These are phyloP conservation scores for Melanotaenia pygmaea DNA, from an alignment of 2,797 vertebrate species.

Conservation along the genomic window DNA sequence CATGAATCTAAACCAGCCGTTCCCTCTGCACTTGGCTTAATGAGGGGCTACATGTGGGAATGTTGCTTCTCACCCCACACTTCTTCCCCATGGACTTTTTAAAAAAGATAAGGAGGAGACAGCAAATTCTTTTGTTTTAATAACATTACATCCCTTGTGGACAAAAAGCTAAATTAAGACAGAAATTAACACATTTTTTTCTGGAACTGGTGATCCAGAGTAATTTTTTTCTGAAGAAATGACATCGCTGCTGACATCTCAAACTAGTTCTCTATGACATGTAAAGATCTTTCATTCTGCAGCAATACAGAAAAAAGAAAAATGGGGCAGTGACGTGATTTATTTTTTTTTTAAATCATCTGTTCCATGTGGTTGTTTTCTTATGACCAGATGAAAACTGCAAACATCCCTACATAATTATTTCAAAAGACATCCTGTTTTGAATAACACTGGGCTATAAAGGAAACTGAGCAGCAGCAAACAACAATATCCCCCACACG, in stretches of 20 bases:
- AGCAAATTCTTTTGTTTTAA: slow-evolving; percentile 28
- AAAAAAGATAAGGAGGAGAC: slow-evolving; percentile 32
- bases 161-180: slow-evolving; percentile 17
- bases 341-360: slow-evolving; percentile 63
- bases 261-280: slow-evolving; percentile 32
- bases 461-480: slow-evolving; percentile 64
- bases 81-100: slow-evolving; percentile 54
- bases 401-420: slow-evolving; percentile 77
- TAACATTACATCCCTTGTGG: slow-evolving; percentile 16
- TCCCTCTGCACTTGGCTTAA: slow-evolving; percentile 63
- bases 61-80: slow-evolving; percentile 59
- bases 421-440: slow-evolving; percentile 82
- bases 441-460: slow-evolving; percentile 65
- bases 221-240: slow-evolving; percentile 9
- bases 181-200: background rate
- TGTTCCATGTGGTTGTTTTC: slow-evolving; percentile 78
- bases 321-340: slow-evolving; percentile 43
- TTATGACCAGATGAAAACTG: slow-evolving; percentile 72
- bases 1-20: slow-evolving; percentile 76
- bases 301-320: slow-evolving; percentile 14
- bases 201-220: background rate
- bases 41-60: slow-evolving; percentile 67
- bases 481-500: slow-evolving; percentile 65
- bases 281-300: slow-evolving; percentile 16
- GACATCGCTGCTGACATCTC: slow-evolving; percentile 29